Conservation (phyloP, 2,888 invertebrate genomes). For the Tillus elongatus region DNA sequence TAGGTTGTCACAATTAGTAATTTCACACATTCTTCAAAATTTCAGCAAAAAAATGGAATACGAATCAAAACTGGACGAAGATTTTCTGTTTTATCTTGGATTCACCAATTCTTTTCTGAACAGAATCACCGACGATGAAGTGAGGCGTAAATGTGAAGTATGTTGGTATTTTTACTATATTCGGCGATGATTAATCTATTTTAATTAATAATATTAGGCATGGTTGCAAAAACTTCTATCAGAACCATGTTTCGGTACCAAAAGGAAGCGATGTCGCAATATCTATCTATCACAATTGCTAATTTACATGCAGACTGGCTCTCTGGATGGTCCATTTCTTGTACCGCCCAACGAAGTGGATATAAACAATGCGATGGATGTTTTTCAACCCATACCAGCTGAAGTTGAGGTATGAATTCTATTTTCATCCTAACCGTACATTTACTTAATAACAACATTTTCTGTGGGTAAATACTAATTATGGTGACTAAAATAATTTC, state of each 20-base stretch:
- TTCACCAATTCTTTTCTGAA: slow-evolving; percentile 33
- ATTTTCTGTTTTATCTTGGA: slow-evolving; percentile 42
- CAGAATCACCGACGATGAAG: slow-evolving; percentile 24
- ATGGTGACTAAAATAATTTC: no score
- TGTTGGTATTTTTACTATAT: no score
- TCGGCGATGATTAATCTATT: no score
- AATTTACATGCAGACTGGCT: slow-evolving; percentile 39
- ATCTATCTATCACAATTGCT: slow-evolving; percentile 42
- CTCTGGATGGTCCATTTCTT: slow-evolving; percentile 36
- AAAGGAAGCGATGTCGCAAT: slow-evolving; percentile 40
- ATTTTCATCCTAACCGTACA: no score
- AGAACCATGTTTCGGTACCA: slow-evolving; percentile 32
- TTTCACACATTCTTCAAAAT: no score
- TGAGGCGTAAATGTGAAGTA: slow-evolving; percentile 28
- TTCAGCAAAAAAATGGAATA: no score
- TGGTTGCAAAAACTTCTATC: slow-evolving; percentile 42
- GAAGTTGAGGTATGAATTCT: slow-evolving; percentile 24
- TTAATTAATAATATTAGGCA: no score
- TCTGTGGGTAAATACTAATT: no score
- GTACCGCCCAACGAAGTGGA: slow-evolving; percentile 35
- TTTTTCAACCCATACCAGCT: slow-evolving; percentile 31
- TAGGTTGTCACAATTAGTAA: no score
- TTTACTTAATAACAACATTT: no score
- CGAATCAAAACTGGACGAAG: slow-evolving; percentile 41
- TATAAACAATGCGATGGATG: slow-evolving; percentile 33